phyloP scores from a whole-genome alignment of 2,888 invertebrate species.

The Ochropacha duplaris region DNA sequence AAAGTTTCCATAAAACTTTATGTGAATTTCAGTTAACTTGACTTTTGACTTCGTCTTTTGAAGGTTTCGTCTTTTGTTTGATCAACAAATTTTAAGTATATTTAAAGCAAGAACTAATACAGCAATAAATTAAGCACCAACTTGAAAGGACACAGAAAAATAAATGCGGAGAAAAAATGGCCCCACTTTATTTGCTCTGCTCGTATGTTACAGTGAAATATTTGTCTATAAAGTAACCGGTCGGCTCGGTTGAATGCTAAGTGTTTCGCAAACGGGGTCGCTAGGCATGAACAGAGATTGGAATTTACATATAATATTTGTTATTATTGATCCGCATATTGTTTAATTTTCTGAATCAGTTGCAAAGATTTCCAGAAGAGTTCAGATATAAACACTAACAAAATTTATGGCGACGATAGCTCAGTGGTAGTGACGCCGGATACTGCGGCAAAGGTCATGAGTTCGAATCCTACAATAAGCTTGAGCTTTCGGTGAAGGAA shows the following conservation, averaged over 20 bases:
- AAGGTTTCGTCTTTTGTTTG: too few species aligned
- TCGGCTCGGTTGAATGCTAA: slow-evolving; percentile 56
- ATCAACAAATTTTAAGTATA: slow-evolving; percentile 9
- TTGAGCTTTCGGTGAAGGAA: too few species aligned
- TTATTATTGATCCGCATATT: slow-evolving; percentile 16
- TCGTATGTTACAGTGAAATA: slow-evolving; percentile 60
- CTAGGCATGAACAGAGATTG: slow-evolving; percentile 42
- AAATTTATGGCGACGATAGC: too few species aligned
- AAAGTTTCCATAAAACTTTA: too few species aligned
- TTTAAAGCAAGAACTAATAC: slow-evolving; percentile 22
- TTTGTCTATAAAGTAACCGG: slow-evolving; percentile 62
- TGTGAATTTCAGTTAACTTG: too few species aligned
- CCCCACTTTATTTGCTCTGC: slow-evolving; percentile 44
- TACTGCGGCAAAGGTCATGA: too few species aligned
- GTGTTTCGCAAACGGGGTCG: slow-evolving; percentile 49
- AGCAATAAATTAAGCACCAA: slow-evolving; percentile 47
- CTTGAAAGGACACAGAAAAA: slow-evolving; percentile 43
- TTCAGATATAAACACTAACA: too few species aligned
- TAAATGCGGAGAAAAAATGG: slow-evolving; percentile 44
- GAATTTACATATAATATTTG: slow-evolving; percentile 40
- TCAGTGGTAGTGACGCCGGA: too few species aligned
- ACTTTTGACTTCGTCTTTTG: too few species aligned
- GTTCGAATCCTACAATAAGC: too few species aligned
- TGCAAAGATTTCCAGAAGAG: not conserved
- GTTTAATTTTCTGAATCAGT: not conserved